phyloP scores from a whole-genome alignment of 2,113 vertebrate species.

The Eclectus roratus region DNA sequence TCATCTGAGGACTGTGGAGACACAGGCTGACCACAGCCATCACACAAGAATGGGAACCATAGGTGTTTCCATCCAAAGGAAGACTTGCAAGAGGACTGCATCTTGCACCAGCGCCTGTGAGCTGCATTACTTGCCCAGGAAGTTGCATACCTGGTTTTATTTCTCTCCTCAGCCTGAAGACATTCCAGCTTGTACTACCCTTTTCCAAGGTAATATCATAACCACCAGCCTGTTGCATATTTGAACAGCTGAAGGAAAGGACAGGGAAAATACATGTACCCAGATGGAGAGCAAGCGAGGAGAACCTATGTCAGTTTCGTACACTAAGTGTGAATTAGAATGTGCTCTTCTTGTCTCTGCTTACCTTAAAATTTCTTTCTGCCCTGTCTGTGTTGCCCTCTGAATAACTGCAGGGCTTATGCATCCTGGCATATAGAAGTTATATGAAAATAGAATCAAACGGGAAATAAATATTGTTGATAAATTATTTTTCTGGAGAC shows the following conservation, averaged over 20 bases:
- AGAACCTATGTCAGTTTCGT: background rate
- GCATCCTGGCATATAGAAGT: background rate
- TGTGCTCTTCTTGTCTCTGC: background rate
- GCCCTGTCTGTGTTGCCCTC: background rate
- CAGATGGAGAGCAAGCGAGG: background rate
- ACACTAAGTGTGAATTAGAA: background rate
- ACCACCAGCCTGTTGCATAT: background rate
- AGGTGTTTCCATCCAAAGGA: background rate
- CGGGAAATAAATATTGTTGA: background rate
- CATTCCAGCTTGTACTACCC: background rate
- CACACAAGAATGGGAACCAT: background rate
- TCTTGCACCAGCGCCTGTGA: background rate
- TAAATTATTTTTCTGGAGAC: background rate
- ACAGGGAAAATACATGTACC: background rate
- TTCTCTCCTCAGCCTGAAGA: background rate
- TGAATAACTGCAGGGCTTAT: background rate
- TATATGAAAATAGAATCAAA: background rate
- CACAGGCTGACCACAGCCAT: fast-evolving
- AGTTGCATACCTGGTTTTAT: background rate
- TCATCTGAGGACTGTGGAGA: background rate
- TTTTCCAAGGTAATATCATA: background rate
- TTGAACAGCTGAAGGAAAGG: background rate
- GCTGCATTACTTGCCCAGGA: background rate
- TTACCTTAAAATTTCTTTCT: background rate
- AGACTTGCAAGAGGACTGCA: background rate